Percentiles rank a stretch among this genome's conserved stretches.
Evolutionary conservation across 1,140 invertebrate species (phyloP).

Genomic region (Drosophila orena): DNA sequence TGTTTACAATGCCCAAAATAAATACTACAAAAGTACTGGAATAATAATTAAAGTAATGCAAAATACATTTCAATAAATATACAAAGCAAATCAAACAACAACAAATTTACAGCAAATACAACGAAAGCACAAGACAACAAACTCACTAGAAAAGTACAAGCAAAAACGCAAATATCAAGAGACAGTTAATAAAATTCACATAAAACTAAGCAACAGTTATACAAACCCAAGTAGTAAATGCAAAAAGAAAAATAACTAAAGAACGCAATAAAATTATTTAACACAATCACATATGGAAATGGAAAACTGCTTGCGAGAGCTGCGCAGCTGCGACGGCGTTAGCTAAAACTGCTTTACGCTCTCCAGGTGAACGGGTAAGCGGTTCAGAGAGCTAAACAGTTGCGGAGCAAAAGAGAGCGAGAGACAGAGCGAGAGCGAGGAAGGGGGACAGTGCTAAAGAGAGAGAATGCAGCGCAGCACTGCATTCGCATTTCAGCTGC

Average conservation of each 20-base stretch:
- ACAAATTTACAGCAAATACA: background rate
- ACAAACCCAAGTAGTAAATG: background rate
- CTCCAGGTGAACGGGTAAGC: constrained; percentile 37
- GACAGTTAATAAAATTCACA: background rate
- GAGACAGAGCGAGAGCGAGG: background rate
- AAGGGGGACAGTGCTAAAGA: background rate
- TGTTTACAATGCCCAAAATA: no score
- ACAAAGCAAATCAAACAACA: background rate
- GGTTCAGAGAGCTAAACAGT: background rate
- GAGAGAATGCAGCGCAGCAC: constrained; percentile 1
- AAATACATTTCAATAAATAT: background rate
- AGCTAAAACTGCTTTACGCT: constrained; percentile 36
- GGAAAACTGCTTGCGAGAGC: constrained; percentile 49
- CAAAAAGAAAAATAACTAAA: background rate
- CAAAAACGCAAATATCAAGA: no score
- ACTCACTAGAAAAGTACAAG: background rate
- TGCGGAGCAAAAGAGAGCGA: background rate
- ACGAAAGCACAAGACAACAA: background rate
- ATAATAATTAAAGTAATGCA: background rate
- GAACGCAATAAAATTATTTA: background rate
- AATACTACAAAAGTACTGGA: background rate
- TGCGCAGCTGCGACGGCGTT: constrained; percentile 66
- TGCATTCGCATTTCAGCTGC: constrained; percentile 78
- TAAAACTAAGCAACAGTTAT: background rate
- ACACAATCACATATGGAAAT: constrained; percentile 18